Evolutionary conservation across 92 coral and sea anemone species (phyloP).

Genomic region (Pocillopora meandrina): DNA sequence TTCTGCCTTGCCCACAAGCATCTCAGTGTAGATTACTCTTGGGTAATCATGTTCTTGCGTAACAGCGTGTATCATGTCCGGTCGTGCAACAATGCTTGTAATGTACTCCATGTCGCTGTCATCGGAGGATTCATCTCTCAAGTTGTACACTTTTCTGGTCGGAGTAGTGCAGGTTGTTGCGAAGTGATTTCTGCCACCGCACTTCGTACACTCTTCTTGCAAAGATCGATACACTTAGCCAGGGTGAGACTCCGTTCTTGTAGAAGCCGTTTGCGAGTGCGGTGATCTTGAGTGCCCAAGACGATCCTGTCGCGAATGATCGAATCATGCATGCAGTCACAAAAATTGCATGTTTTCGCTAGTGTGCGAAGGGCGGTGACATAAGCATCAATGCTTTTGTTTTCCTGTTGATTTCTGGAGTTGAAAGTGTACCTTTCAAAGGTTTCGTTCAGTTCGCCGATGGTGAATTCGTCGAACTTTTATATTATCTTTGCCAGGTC

Average conservation of each 20-base stretch:
- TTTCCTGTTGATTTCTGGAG: conserved; percentile 35
- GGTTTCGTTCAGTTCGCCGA: conserved; percentile 48
- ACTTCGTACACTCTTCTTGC: neutral
- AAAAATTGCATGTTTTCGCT: conserved; percentile 44
- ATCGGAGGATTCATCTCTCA: conserved; percentile 19
- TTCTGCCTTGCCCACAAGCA: neutral
- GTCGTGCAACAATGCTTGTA: conserved; percentile 3
- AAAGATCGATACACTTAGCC: conserved; percentile 40
- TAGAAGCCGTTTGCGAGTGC: conserved; percentile 24
- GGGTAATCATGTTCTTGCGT: conserved; percentile 1
- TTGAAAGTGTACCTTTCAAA: conserved; percentile 37
- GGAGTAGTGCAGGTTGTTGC: neutral
- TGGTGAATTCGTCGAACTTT: conserved; percentile 54
- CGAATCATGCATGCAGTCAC: conserved; percentile 31
- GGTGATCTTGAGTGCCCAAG: conserved; percentile 21
- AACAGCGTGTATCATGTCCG: conserved; percentile 1
- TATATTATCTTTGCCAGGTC: conserved; percentile 25
- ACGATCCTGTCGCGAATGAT: conserved; percentile 43
- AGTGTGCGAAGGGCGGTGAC: conserved; percentile 37
- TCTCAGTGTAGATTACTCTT: conserved; percentile 19
- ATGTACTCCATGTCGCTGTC: conserved; percentile 12
- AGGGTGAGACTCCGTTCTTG: conserved; percentile 52
- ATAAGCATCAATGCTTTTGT: conserved; percentile 44
- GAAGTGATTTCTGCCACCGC: conserved; percentile 15
- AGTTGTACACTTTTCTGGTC: neutral